Evolutionary conservation across 1,140 invertebrate species (phyloP).

Genomic region (Scaptomyza pallida): DNA sequence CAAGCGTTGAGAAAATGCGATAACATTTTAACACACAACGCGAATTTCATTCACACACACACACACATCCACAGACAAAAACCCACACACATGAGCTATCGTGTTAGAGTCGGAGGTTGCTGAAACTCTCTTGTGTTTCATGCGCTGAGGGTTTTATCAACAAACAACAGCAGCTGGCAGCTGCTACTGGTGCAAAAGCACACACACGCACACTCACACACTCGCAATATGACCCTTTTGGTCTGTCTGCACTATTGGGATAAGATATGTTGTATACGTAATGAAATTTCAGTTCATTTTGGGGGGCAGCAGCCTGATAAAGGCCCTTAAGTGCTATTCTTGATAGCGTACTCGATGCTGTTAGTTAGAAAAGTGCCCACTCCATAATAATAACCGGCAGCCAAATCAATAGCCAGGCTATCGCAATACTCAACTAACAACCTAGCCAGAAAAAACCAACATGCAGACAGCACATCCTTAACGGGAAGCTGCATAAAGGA

Average conservation of each 20-base stretch:
- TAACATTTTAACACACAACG: conserved; percentile 75
- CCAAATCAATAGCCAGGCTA: conserved; percentile 21
- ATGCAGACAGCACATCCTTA: conserved; percentile 5
- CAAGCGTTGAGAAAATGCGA: conserved; percentile 65
- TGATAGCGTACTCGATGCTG: conserved; percentile 29
- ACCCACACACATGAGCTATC: neutral
- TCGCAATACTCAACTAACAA: conserved; percentile 8
- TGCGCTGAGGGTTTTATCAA: conserved; percentile 30
- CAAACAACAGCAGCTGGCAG: conserved; percentile 44
- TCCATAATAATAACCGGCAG: conserved; percentile 1
- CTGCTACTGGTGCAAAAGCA: conserved; percentile 17
- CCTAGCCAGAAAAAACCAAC: conserved; percentile 8
- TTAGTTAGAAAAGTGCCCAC: conserved; percentile 26
- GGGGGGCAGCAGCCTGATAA: conserved; percentile 29
- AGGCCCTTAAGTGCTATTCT: conserved; percentile 46
- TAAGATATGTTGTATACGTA: conserved; percentile 65
- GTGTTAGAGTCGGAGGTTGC: conserved; percentile 24
- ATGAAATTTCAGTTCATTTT: conserved; percentile 72
- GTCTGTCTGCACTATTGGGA: conserved; percentile 54
- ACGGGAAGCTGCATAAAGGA: neutral
- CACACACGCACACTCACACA: conserved; percentile 40
- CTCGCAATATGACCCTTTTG: conserved; percentile 71
- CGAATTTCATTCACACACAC: conserved; percentile 58
- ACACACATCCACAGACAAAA: conserved; percentile 1
- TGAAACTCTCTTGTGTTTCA: conserved; percentile 28